Conservation (phyloP, 2,113 vertebrate genomes). For the Lucifuga dentata region DNA sequence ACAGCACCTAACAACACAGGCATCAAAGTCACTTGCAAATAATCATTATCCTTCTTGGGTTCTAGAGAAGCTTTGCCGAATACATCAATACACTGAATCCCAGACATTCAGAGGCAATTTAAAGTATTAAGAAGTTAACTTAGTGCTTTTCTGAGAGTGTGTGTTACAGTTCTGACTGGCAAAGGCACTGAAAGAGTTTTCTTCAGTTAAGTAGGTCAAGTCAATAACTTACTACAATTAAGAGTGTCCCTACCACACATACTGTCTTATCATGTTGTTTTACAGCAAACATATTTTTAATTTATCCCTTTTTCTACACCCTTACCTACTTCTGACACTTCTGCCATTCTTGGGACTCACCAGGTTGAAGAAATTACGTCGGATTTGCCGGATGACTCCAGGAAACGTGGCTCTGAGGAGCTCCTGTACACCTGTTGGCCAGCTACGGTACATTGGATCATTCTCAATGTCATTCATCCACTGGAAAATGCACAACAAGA, state of each 20-base stretch:
- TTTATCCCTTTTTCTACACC: too few relatives aligned
- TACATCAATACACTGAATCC: background rate
- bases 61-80: too few relatives aligned
- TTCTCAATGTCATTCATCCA: constrained; percentile 97
- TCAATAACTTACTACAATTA: too few relatives aligned
- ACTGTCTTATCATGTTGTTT: too few relatives aligned
- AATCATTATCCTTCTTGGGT: background rate
- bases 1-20: constrained; percentile 86
- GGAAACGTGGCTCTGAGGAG: constrained; percentile 89
- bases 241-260: too few relatives aligned
- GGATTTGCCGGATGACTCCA: constrained; percentile 89
- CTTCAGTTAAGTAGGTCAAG: too few relatives aligned
- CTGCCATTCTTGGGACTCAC: constrained; percentile 79
- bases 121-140: constrained; percentile 7
- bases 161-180: background rate
- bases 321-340: too few relatives aligned
- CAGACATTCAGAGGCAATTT: background rate
- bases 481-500: constrained; percentile 71
- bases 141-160: background rate
- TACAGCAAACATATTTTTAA: too few relatives aligned
- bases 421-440: constrained; percentile 90
- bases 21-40: background rate
- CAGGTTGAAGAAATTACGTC: constrained; percentile 94
- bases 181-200: too few relatives aligned
- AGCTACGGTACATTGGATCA: constrained; percentile 87